A percentile compares a stretch with the other conserved stretches of the same genome.
Conservation (phyloP, 2,888 invertebrate species). For the Choristoneura rosaceana region DNA sequence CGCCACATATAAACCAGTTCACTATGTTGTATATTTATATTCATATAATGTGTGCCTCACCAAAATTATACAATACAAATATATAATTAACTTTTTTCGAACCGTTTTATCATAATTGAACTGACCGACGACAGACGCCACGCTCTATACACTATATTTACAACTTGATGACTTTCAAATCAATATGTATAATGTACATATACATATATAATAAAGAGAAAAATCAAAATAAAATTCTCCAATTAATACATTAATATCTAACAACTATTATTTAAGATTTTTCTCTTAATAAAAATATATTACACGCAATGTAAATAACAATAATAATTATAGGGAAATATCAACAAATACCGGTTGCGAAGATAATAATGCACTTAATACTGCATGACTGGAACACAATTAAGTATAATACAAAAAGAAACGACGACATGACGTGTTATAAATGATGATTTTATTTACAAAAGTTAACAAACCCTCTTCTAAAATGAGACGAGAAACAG, state of each 20-base stretch:
- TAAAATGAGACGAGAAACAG: conserved; percentile 56
- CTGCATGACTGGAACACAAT: conserved; percentile 68
- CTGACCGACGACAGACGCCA: conserved; percentile 74
- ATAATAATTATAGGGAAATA: conserved; percentile 67
- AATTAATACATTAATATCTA: conserved; percentile 85
- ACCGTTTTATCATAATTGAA: conserved; percentile 57
- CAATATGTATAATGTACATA: conserved; percentile 81
- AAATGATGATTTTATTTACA: conserved; percentile 76
- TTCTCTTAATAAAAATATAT: conserved; percentile 84
- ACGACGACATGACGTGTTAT: conserved; percentile 50
- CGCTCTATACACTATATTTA: conserved; percentile 79
- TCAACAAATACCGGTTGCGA: conserved; percentile 73
- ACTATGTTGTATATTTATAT: conserved; percentile 62
- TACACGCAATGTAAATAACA: conserved; percentile 82
- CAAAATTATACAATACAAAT: conserved; percentile 80
- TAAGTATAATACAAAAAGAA: conserved; percentile 66
- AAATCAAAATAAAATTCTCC: conserved; percentile 85
- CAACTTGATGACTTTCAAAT: conserved; percentile 82
- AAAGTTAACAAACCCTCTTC: conserved; percentile 72
- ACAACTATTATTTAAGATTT: conserved; percentile 83
- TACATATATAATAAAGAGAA: conserved; percentile 81
- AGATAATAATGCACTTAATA: conserved; percentile 67
- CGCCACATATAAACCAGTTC: conserved; percentile 66
- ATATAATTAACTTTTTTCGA: conserved; percentile 69
- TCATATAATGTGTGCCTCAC: conserved; percentile 65